Evolutionary conservation across 2,797 vertebrate genomes (phyloP), one percentile per base, ranked within the genome.

Genomic region (Leucoraja ocellata): DNA sequence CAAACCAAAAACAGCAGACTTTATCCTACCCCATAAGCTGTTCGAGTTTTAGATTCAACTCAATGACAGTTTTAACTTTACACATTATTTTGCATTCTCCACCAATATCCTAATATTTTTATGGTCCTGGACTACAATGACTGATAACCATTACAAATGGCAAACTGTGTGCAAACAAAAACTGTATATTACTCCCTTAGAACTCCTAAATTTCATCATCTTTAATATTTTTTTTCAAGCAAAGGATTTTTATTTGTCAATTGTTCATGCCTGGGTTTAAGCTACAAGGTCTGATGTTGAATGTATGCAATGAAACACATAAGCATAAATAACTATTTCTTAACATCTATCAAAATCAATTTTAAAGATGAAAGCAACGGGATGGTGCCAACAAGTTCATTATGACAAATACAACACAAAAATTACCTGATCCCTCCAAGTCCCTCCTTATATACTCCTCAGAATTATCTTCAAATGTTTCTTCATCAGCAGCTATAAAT

Each of bases 391-490:
- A 63, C n/a, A n/a, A 16, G 65, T 88, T 32, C 61, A 68, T 68
- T 84, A 36, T 36, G 63, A 16, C n/a, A 65, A 88, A 32, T 13
- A 36, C 16, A 7, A 88, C 11, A 25, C 61, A 61, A 76, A 54
- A 63, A 74, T 96, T 97, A 99, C 99, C 99, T 93, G 99, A 99
- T 96, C 99, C 99, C 96, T 99, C 99, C 92, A 99, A 97, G 95
- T 99, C 99, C 95, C 99, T 97, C 90, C 98, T 96, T 94, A 99
- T 99, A 94, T 99, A 99, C 95, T 99, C 99, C 95, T 99, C 99
- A 23, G 99, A 98, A 95, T 99, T 99, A 96, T 99, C 99, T 96
- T 99, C 99, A 97, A 99, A 99, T 6, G 98, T 98, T 96, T 99
- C 99, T 95, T 99, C 99, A 95, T 99, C 99, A 61, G 99, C 99